Evolutionary conservation across 2,113 vertebrate genomes (phyloP).

Genomic region (Vulpes lagopus): DNA sequence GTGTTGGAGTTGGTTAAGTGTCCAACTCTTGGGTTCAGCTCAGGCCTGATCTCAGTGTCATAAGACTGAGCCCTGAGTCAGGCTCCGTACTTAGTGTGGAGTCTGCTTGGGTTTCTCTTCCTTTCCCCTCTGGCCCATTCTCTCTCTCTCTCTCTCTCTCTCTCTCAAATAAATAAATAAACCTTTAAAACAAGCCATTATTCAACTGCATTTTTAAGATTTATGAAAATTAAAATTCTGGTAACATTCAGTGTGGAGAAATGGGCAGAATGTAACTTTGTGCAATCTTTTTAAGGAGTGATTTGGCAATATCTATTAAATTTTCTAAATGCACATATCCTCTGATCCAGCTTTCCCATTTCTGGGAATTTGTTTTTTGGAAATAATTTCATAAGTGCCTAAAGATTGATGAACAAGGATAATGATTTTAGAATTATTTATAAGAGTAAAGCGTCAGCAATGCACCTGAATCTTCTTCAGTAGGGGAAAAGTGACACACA

Average conservation of each 20-base stretch:
- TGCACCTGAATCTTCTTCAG: background rate
- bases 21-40: background rate
- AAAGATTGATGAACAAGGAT: background rate
- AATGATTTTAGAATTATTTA: background rate
- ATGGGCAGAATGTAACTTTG: background rate
- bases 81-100: background rate
- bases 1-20: background rate
- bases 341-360: background rate
- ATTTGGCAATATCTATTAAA: background rate
- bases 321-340: background rate
- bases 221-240: background rate
- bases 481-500: background rate
- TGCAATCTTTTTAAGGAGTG: background rate
- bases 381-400: background rate
- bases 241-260: background rate
- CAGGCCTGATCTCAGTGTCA: background rate
- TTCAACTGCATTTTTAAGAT: slow-evolving; percentile 27
- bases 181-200: background rate
- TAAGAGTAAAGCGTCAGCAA: background rate
- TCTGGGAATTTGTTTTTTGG: background rate
- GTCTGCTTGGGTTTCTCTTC: background rate
- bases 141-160: no score
- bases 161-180: background rate
- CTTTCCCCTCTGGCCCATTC: background rate
- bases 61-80: background rate